These are phyloP conservation scores for Apostichopus leukothele DNA, from an alignment of 53 echinoderm and acorn worm species.

Conservation along the genomic window DNA sequence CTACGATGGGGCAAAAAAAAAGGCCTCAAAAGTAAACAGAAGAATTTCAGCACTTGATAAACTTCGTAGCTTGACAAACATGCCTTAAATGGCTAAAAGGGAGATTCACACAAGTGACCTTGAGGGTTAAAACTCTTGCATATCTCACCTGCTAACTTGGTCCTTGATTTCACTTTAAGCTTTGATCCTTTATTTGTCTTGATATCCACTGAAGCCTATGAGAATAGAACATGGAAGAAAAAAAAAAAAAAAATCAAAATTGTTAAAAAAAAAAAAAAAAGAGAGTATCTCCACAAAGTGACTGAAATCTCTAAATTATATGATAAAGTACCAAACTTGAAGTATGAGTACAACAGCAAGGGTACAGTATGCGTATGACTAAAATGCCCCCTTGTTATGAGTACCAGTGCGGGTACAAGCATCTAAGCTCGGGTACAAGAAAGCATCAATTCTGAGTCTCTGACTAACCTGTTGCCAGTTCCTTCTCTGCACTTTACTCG, in stretches of 20 bases:
- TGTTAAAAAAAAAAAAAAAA: background rate
- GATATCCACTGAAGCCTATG: slow-evolving; percentile 84
- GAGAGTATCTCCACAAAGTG: background rate
- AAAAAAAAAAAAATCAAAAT: background rate
- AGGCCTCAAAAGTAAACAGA: background rate
- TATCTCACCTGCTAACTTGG: background rate
- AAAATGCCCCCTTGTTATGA: no score
- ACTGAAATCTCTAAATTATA: background rate
- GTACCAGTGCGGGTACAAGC: no score
- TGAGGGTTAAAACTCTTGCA: background rate
- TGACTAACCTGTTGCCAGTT: slow-evolving; percentile 80
- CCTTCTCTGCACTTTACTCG: slow-evolving; percentile 75
- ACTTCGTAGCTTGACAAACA: no score
- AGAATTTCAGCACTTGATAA: background rate
- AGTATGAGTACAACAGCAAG: no score
- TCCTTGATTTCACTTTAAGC: slow-evolving; percentile 66
- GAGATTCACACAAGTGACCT: no score
- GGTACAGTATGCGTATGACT: no score
- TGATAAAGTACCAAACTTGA: no score
- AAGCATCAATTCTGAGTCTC: no score
- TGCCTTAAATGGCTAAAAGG: no score
- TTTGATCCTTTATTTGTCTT: slow-evolving; percentile 88
- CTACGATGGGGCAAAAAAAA: background rate
- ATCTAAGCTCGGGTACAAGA: no score
- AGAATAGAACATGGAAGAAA: background rate